These are phyloP conservation scores for Caenorhabditis sp. DNA, from an alignment of 2,888 invertebrate species.

Conservation along the genomic window DNA sequence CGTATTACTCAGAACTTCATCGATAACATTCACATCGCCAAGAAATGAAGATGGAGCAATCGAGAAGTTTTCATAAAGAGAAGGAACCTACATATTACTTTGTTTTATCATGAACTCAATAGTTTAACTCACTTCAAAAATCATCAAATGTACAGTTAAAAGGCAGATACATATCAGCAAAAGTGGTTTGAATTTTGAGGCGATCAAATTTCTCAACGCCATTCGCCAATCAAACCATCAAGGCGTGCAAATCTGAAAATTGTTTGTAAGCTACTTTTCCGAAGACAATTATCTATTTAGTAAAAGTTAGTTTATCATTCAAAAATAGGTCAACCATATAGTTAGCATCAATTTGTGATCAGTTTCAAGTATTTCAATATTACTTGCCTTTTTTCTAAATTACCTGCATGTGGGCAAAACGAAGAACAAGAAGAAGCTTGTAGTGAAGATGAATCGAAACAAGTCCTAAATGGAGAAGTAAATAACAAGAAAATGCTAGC, in stretches of 20 bases:
- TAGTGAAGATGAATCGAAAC: not conserved
- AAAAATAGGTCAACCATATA: conserved; percentile 7
- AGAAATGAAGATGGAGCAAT: conserved; percentile 21
- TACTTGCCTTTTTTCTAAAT: not conserved
- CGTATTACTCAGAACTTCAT: conserved; percentile 30
- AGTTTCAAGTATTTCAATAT: too few species aligned
- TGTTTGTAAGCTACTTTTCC: conserved; percentile 5
- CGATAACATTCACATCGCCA: conserved; percentile 35
- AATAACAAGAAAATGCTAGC: too few species aligned
- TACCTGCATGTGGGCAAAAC: not conserved
- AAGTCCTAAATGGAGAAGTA: too few species aligned
- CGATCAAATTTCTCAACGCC: not conserved
- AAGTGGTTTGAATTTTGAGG: conserved; percentile 15
- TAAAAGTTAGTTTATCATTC: not conserved
- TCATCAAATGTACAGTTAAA: conserved; percentile 25
- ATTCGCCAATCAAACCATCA: conserved; percentile 1
- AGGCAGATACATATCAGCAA: conserved; percentile 15
- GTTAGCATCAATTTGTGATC: not conserved
- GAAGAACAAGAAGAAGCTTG: not conserved
- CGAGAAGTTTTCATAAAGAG: conserved; percentile 26
- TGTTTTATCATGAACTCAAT: not conserved
- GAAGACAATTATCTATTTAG: not conserved
- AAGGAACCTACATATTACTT: conserved; percentile 16
- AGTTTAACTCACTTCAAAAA: conserved; percentile 21
- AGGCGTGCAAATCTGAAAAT: not conserved